Percentiles rank a stretch among this genome's conserved stretches.
Conservation (phyloP, 2,888 invertebrate genomes). For the Acrobasis consociella region DNA sequence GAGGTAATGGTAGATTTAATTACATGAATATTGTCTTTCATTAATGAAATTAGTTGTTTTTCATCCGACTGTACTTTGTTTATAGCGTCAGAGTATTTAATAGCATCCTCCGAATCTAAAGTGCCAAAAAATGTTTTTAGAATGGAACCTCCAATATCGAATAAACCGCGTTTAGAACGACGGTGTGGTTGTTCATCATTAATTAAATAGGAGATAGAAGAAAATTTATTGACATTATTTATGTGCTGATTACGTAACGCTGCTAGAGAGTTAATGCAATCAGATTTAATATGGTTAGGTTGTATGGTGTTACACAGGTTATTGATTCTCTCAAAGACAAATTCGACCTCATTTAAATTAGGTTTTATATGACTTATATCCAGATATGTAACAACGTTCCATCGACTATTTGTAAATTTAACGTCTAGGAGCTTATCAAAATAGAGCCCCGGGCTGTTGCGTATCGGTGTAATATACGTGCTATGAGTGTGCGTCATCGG, state of each 20-base stretch:
- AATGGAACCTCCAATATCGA: slow-evolving; percentile 15
- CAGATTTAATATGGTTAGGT: slow-evolving; percentile 3
- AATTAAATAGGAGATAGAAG: slow-evolving; percentile 20
- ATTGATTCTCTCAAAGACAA: slow-evolving; percentile 16
- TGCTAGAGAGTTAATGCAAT: background rate
- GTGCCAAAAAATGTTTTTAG: slow-evolving; percentile 22
- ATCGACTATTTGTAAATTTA: slow-evolving; percentile 20
- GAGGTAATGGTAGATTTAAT: too few relatives aligned
- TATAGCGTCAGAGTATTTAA: too few relatives aligned
- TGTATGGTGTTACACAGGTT: slow-evolving; percentile 9
- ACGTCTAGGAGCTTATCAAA: slow-evolving; percentile 20
- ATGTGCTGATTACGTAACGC: background rate
- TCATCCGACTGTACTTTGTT: too few relatives aligned
- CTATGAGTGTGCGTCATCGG: background rate
- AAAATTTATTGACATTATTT: slow-evolving; percentile 22
- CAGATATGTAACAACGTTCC: slow-evolving; percentile 22
- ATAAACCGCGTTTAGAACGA: slow-evolving; percentile 17
- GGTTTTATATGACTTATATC: slow-evolving; percentile 20
- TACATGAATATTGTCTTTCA: too few relatives aligned
- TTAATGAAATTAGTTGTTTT: too few relatives aligned
- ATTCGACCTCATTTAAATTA: slow-evolving; percentile 18
- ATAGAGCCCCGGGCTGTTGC: slow-evolving; percentile 5
- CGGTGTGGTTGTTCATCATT: background rate
- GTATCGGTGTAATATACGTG: slow-evolving; percentile 11
- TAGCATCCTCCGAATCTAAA: slow-evolving; percentile 19